Base-by-base conservation (phyloP, 2,113 vertebrate genomes). In the Serinus canaria region DNA sequence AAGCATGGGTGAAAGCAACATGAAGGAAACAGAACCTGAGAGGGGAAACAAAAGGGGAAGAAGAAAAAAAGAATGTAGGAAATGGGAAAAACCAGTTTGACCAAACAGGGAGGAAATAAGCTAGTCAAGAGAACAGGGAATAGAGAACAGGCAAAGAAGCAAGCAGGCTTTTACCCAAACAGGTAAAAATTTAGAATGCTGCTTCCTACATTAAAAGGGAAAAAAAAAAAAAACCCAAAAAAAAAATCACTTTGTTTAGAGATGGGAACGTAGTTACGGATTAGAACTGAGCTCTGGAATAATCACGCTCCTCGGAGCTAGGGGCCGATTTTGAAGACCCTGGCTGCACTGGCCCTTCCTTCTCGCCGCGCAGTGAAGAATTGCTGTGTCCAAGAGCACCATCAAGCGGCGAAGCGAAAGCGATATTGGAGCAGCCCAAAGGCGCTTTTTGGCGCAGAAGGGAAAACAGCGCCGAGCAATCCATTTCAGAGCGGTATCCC, bases 321-420 rank as follows among this genome's bases (percentile, higher is more conserved):
- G 52, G 0, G 39, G 35, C 47, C 37, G 9, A 1, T 16, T 92
- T 58, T 19, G 49, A 33, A 52, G 49, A 15, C 8, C 2, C 7
- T 7, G 55, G 11, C 68, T 14, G 64, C 35, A 1, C 41, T 7
- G 63, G 21, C 11, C 27, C 23, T 13, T 18, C 27, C 23, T 13
- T 18, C 62, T 6, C 4, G 55, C 53, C 35, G 64, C 41, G 0
- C 33, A 2, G 11, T 30, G 35, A 78, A 21, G 64, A 78, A 53
- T 96, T 97, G 83, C 58, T 24, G 17, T n/a, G 95, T 97, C 91
- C 79, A 96, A 95, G 86, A 97, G 95, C 95, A 94, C 96, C 95
- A 97, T 90, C 97, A 90, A 96, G 97, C 78, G 97, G 96, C 11
- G 41, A 41, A 37, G 22, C 24, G 35, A 63, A 44, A 76, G 28